Percentiles rank a stretch among this genome's conserved stretches.
These are phyloP conservation scores for Mirza zaza DNA, from an alignment of 2,113 vertebrate species.

Conservation along the genomic window DNA sequence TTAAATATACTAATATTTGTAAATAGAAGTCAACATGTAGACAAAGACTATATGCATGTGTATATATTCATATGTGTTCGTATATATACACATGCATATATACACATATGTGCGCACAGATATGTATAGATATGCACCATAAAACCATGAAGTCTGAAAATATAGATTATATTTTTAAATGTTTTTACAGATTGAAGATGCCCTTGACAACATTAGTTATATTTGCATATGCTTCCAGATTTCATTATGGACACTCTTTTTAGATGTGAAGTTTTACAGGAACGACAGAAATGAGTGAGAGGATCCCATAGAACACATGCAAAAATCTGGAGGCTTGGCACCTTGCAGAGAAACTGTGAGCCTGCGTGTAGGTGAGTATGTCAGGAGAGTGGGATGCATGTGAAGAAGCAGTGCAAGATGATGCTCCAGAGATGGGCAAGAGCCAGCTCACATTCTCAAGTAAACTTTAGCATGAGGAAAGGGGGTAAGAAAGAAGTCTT, in stretches of 20 bases:
- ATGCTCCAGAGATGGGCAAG: neutral
- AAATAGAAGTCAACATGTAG: neutral
- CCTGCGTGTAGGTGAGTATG: neutral
- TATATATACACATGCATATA: neutral
- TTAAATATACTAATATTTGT: neutral
- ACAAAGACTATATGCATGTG: neutral
- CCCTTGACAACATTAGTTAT: neutral
- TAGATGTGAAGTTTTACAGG: neutral
- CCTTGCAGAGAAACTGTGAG: neutral
- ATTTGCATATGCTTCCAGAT: neutral
- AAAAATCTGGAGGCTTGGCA: neutral
- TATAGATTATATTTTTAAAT: neutral
- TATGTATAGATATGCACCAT: neutral
- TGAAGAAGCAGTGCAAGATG: neutral
- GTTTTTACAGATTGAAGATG: neutral
- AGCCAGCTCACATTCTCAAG: neutral
- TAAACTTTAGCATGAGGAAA: neutral
- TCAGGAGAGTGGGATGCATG: neutral
- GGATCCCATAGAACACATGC: neutral
- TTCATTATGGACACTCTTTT: neutral
- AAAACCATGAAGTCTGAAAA: neutral
- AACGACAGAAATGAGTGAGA: neutral
- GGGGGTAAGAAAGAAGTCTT: accelerated
- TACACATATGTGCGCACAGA: neutral
- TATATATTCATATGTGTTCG: neutral